These are phyloP conservation scores for Centroberyx gerrardi DNA, from an alignment of 2,797 vertebrate genomes.

Conservation along the genomic window DNA sequence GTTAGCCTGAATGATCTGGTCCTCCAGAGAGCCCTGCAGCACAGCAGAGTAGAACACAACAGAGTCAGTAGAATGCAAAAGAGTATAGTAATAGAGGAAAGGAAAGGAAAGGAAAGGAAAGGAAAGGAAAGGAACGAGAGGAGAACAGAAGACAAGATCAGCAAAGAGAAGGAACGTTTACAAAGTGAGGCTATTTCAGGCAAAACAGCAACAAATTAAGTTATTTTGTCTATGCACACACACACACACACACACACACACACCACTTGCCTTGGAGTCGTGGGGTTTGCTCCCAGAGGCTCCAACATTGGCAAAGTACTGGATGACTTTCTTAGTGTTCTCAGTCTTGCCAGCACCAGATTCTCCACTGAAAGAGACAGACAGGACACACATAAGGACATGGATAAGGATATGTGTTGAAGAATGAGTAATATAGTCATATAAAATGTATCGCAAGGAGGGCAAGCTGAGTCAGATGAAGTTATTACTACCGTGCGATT, in stretches of 20 bases:
- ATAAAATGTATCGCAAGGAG: too few relatives aligned
- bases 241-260: too few relatives aligned
- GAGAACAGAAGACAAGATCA: neutral
- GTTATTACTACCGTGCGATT: neutral
- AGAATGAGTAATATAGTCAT: too few relatives aligned
- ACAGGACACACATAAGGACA: neutral
- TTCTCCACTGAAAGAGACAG: constrained; percentile 70
- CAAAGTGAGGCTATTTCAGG: neutral
- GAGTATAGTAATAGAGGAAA: neutral
- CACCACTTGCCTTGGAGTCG: constrained; percentile 70
- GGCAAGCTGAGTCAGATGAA: neutral
- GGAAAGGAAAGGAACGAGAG: constrained; percentile 12
- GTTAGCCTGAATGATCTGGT: constrained; percentile 84
- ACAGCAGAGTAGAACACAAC: neutral
- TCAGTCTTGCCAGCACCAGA: constrained; percentile 83
- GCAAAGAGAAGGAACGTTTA: neutral
- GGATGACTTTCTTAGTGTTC: constrained; percentile 84
- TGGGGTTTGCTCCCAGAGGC: constrained; percentile 71
- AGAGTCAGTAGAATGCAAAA: too few relatives aligned
- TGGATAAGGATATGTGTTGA: neutral
- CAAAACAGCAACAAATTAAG: neutral
- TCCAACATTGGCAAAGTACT: constrained; percentile 80
- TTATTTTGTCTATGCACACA: too few relatives aligned
- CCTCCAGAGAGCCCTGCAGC: constrained; percentile 76
- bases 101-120: neutral